These are phyloP conservation scores for Oreochromis mossambicus DNA, from an alignment of 2,797 vertebrate species.

Conservation along the genomic window DNA sequence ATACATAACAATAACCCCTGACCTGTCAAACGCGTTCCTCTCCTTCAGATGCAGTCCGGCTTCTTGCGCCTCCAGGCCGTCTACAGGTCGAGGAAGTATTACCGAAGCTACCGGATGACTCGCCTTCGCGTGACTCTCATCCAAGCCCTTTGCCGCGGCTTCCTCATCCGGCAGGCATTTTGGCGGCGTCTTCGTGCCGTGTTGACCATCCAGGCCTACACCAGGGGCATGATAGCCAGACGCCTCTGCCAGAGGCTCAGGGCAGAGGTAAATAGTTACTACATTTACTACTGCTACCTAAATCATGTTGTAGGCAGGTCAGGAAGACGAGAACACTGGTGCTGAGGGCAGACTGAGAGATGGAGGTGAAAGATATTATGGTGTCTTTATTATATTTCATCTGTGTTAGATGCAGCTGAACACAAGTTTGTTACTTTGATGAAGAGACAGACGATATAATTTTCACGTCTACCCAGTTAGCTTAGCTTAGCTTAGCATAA, in stretches of 20 bases:
- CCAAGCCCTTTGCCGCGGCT: slow-evolving; percentile 87
- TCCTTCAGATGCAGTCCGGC: slow-evolving; percentile 85
- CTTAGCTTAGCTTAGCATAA: background rate
- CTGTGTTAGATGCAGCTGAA: background rate
- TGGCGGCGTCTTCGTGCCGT: slow-evolving; percentile 86
- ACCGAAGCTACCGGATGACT: slow-evolving; percentile 79
- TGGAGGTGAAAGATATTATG: background rate
- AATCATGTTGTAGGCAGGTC: background rate
- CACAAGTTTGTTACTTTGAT: background rate
- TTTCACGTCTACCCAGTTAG: background rate
- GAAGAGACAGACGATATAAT: background rate
- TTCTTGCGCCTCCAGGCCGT: slow-evolving; percentile 93
- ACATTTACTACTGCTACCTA: slow-evolving; percentile 52
- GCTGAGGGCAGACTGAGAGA: background rate
- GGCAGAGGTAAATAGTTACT: slow-evolving; percentile 79
- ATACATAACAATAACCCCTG: background rate
- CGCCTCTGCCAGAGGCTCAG: slow-evolving; percentile 86
- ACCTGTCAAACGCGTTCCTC: background rate
- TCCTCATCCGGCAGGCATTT: slow-evolving; percentile 83
- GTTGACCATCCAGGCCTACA: slow-evolving; percentile 87
- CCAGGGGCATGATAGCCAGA: slow-evolving; percentile 91
- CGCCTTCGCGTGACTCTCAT: slow-evolving; percentile 79
- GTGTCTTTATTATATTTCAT: background rate
- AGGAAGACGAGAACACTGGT: background rate
- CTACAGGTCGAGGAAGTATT: slow-evolving; percentile 84